Conservation (phyloP, 1,140 invertebrate genomes). For the Asbolus verrucosus region DNA sequence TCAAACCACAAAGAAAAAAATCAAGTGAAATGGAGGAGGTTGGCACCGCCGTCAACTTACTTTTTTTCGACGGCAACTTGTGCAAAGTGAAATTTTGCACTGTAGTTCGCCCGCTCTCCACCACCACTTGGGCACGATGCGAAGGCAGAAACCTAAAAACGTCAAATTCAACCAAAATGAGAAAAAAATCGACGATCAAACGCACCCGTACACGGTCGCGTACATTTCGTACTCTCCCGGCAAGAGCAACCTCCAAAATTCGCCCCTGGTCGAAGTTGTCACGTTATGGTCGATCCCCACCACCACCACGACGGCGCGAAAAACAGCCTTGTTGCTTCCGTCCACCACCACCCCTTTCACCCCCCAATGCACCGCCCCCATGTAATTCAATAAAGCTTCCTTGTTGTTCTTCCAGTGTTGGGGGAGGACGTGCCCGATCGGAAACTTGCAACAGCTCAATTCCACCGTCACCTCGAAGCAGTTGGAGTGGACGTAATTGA, state of each 20-base stretch:
- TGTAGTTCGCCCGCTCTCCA: slow-evolving; percentile 63
- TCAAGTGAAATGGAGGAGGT: no score
- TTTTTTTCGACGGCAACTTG: slow-evolving; percentile 55
- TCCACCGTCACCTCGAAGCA: slow-evolving; percentile 98
- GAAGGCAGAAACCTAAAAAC: slow-evolving; percentile 65
- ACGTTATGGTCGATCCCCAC: slow-evolving; percentile 80
- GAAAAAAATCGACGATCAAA: slow-evolving; percentile 12
- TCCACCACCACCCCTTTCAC: slow-evolving; percentile 76
- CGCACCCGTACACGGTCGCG: slow-evolving; percentile 80
- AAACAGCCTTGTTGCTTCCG: slow-evolving; percentile 69
- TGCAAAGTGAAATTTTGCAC: slow-evolving; percentile 68
- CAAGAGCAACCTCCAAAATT: slow-evolving; percentile 88
- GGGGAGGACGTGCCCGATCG: slow-evolving; percentile 75
- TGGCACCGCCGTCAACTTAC: no score
- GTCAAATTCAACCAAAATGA: background rate
- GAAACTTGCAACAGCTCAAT: slow-evolving; percentile 96
- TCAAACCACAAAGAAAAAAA: no score
- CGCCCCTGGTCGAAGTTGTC: slow-evolving; percentile 79
- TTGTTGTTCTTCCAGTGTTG: slow-evolving; percentile 90
- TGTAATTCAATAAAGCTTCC: slow-evolving; percentile 85
- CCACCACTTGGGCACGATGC: slow-evolving; percentile 62
- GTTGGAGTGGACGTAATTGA: slow-evolving; percentile 95
- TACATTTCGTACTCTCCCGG: slow-evolving; percentile 84
- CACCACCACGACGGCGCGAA: slow-evolving; percentile 78
- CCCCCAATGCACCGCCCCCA: slow-evolving; percentile 89